A percentile compares a stretch with the other conserved stretches of the same genome.
Evolutionary conservation across 2,888 invertebrate species (phyloP).

Genomic region (Norana najaformis): DNA sequence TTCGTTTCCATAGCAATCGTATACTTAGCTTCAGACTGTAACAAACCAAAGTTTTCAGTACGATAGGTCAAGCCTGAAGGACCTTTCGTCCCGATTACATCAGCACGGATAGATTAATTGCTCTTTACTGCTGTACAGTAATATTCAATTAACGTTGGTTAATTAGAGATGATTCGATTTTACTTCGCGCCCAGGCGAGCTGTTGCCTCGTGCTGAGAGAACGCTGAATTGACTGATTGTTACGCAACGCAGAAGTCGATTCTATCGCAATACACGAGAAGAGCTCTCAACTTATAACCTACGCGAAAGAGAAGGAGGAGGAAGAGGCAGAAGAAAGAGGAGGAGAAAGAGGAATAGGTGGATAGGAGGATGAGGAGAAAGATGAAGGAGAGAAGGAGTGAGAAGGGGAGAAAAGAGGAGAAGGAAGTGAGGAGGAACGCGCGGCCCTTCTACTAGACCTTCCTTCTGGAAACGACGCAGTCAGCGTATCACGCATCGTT

Average conservation of each 20-base stretch:
- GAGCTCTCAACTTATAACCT: not conserved
- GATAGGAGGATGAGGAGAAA: not conserved
- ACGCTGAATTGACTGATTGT: not conserved
- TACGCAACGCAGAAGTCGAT: not conserved
- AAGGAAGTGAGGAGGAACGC: too few species aligned
- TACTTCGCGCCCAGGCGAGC: not conserved
- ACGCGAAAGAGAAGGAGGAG: too few species aligned
- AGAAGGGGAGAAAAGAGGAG: not conserved
- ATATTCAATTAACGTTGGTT: not conserved
- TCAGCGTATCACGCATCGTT: not conserved
- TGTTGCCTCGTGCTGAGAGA: not conserved
- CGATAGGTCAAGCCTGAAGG: not conserved
- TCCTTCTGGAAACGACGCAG: not conserved
- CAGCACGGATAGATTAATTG: not conserved
- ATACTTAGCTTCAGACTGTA: too few species aligned
- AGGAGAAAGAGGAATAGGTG: not conserved
- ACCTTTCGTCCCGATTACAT: not conserved
- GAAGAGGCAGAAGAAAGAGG: not conserved
- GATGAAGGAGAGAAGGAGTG: not conserved
- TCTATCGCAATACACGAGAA: not conserved
- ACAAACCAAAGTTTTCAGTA: not conserved
- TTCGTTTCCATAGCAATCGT: not conserved
- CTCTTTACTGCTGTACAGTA: not conserved
- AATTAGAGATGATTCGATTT: not conserved
- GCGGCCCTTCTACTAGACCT: too few species aligned